Conservation (phyloP, 2,888 invertebrate species). For the Achlya flavicornis region DNA sequence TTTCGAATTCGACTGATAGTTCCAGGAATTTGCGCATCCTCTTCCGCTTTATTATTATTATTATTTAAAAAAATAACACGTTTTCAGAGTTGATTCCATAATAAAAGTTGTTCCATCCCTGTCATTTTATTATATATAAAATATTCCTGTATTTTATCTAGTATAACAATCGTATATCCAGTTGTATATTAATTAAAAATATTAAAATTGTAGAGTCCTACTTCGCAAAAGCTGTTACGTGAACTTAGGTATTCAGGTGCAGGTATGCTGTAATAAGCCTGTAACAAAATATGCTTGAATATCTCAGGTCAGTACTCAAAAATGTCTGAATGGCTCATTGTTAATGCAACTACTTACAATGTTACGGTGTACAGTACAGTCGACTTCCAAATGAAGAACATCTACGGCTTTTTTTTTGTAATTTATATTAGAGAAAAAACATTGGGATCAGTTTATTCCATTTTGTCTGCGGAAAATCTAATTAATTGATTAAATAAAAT, state of each 20-base stretch:
- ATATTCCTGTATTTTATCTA: no score
- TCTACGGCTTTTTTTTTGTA: not conserved
- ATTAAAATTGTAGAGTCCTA: no score
- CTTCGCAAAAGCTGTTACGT: not conserved
- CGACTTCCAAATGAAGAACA: not conserved
- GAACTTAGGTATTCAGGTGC: not conserved
- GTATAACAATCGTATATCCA: no score
- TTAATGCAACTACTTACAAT: conserved; percentile 29
- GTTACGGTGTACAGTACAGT: conserved; percentile 18
- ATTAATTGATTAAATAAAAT: no score
- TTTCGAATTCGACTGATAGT: no score
- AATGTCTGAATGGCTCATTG: conserved; percentile 51
- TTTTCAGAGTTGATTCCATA: no score
- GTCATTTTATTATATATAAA: no score
- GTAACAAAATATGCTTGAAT: conserved; percentile 14
- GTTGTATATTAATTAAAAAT: no score
- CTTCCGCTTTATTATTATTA: no score
- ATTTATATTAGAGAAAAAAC: not conserved
- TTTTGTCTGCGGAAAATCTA: not conserved
- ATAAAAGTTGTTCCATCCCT: no score
- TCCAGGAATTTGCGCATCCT: no score
- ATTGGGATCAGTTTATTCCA: not conserved
- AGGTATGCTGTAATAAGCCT: conserved; percentile 2
- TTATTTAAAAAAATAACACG: no score
- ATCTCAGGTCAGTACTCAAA: conserved; percentile 23